Base-by-base conservation (phyloP, 2,797 vertebrate species). In the Babyrousa celebensis region DNA sequence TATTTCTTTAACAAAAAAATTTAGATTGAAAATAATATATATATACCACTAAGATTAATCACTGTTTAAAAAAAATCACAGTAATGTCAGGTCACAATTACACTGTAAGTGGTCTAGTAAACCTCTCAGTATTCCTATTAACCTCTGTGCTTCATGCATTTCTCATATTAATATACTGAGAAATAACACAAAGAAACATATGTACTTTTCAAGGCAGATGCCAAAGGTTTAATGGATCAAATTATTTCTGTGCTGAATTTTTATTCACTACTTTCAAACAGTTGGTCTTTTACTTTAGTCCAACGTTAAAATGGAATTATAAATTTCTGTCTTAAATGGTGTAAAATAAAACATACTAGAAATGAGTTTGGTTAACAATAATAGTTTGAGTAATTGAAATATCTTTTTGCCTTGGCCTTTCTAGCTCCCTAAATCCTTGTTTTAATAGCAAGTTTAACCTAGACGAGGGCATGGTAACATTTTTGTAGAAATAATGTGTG, bases 21-120 rank as follows among this genome's bases (percentile, higher is more conserved):
- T 62, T 93, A 92, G 23, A 90, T 32, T 36, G 21, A 56, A 94
- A 94, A 83, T 83, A 86, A 86, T 83, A 54, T 89, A 67, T 71
- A 95, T 75, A 72, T 68, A 32, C 5, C 68, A 84, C 32, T 89
- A 91, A 94, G 21, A 93, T 95, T 93, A 94, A 87, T 96, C 67
- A 77, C 25, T 75, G 32, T 87, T 96, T 94, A 12, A 36, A 89
- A 96, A 93, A 88, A 62, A 17, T 80, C 71, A 63, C 48, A 70
- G 60, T 75, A 71, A 62, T 60, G 32, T 75, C 87, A 83, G 84
- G 52, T 91, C 94, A 96, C 78, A 85, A 65, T 92, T 95, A 82
- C 60, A 48, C 89, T 32, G 5, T 82, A 93, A 89, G 67, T 94
- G 71, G 56, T 72, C 86, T 82, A 72, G 32, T 87, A 87, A 92